Evolutionary conservation across 1,140 invertebrate genomes (phyloP), one percentile per base, ranked within the genome.

Genomic region (Drosophila aff.): DNA sequence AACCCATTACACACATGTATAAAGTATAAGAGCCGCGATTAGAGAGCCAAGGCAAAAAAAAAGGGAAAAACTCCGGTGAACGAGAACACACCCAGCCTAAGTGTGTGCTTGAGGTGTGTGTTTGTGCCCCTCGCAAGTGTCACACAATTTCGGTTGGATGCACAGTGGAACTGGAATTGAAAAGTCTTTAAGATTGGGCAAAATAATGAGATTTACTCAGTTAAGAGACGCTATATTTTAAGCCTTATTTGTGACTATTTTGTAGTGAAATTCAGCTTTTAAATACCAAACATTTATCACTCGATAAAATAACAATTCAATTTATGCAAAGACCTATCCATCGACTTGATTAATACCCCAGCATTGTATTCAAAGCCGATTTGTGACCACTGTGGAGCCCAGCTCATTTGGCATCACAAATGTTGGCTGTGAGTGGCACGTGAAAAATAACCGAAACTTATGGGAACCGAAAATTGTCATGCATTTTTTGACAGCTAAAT

Each of bases 401-500:
- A 38, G 26, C 44, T 52, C 44, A 60, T 74, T 73, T 61, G 71
- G 53, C 46, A 74, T 43, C 31, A 73, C 53, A 31, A 73, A 61
- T 73, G 68, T 73, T 23, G 53, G 15, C 53, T 47, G 67, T 23
- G 53, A 52, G 28, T 73, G 50, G 36, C 28, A 40, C 52, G 72
- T 52, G 18, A 55, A 67, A 53, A 65, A 65, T 31, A 47, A 49
- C 26, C 36, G 11, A 44, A 73, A 41, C 59, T 43, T 31, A 74
- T 73, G 31, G 28, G 59, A 60, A 63, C 62, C 52, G 26, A 84
- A 78, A 68, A 71, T 47, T 60, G 65, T 68, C 76, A 85, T 85
- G 82, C 82, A 85, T 73, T 78, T 86, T 79, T 66, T 85, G 82
- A 85, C 82, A 85, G 82, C 53, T 71, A 67, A 85, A 86, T 85